Evolutionary conservation across 92 coral and sea anemone species (phyloP).

Genomic region (Galaxea fascicularis): DNA sequence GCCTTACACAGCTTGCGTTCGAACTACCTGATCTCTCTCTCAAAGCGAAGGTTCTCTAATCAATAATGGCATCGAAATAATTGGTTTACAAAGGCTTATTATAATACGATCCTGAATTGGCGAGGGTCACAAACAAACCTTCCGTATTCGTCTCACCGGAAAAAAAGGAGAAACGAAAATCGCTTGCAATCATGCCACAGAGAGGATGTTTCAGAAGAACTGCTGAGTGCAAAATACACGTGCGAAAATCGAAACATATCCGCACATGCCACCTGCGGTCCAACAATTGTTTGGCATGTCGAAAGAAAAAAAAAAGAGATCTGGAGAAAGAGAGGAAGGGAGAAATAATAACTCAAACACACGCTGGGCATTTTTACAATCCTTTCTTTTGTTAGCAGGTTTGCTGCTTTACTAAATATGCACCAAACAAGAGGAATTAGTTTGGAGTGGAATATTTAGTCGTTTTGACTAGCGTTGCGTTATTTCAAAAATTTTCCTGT

Average conservation of each 20-base stretch:
- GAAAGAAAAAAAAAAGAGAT: neutral
- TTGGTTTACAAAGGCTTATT: constrained; percentile 90
- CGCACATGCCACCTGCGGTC: constrained; percentile 80
- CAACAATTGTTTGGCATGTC: constrained; percentile 34
- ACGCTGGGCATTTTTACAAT: constrained; percentile 27
- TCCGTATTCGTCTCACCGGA: constrained; percentile 68
- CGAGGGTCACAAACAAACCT: constrained; percentile 68
- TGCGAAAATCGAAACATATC: constrained; percentile 56
- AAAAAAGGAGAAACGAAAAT: constrained; percentile 33
- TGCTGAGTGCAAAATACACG: constrained; percentile 54
- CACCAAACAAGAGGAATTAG: constrained; percentile 26
- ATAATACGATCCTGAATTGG: constrained; percentile 63
- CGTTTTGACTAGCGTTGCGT: constrained; percentile 39
- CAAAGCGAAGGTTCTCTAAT: constrained; percentile 29
- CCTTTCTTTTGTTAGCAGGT: constrained; percentile 26
- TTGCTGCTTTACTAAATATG: constrained; percentile 19
- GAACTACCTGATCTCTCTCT: neutral
- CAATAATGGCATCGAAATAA: constrained; percentile 84
- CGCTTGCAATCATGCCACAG: constrained; percentile 62
- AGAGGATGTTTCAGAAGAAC: constrained; percentile 48
- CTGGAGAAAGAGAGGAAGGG: constrained; percentile 8
- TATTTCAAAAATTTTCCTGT: constrained; percentile 66
- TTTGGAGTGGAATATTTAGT: constrained; percentile 41
- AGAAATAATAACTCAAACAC: constrained; percentile 37
- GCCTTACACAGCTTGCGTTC: neutral